Base-by-base conservation (phyloP, 2,888 invertebrate species). In the Tetheella fluctuosa region DNA sequence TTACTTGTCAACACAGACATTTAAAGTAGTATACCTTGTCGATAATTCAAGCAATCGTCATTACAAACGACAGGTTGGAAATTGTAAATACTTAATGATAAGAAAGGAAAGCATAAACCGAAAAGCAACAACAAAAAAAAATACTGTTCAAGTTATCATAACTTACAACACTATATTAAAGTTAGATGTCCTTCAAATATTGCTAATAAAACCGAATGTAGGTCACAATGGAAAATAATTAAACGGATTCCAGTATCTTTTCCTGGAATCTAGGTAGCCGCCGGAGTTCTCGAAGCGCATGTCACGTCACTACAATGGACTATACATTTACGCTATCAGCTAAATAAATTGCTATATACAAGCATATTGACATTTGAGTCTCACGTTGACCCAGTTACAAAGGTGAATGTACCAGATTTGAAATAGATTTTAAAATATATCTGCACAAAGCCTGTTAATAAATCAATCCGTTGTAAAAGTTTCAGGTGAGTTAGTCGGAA, bases 301-400 rank as follows among this genome's bases (percentile, higher is more conserved):
- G 48, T 17, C 48, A 48, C n/a, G 17, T 42, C 42, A 42, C 17
- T 17, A 17, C 17, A 48, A 20, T 20, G 48, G 1, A 48, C 48
- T 48, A 8, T 20, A 48, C 20, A 0, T 48, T 48, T 48, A 20
- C 20, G 48, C 20, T 48, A 48, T 20, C 48, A 20, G 39, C 39
- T 23, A 15, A 8, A 1, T 52, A 58, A 17, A 53, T 15, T 1
- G 23, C 25, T 62, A 52, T n/a, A 55, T 20, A 20, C 48, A 48
- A 20, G 48, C 17, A 42, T 48, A 48, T n/a, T 59, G 23, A 42
- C 53, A 42, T 56, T 39, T 60, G 34, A 34, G 57, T 39, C 39
- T 58, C 23, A n/a, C 55, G 7, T 28, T 23, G 15, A 15, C 23
- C 13, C 15, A 17, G 39, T 59, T 42, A 23, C 23, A 13, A 6